Conservation (phyloP, 2,113 vertebrate species). For the crab-eating macaque (Macaca fascicularis) region DNA sequence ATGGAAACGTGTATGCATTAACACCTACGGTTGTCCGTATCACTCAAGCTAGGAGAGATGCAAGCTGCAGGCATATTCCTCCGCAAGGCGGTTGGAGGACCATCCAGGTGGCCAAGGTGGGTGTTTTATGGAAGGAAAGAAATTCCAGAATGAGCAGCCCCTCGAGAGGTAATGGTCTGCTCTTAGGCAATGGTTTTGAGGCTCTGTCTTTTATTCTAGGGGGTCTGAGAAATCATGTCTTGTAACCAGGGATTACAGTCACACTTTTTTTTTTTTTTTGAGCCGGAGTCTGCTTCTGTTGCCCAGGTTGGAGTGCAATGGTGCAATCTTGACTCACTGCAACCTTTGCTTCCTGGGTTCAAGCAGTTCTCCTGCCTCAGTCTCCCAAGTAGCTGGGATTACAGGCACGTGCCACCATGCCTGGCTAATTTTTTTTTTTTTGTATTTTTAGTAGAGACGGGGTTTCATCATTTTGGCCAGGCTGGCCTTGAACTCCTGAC, state of each 20-base stretch:
- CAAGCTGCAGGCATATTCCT: not conserved
- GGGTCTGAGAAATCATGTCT: not conserved
- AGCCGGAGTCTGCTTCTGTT: no score
- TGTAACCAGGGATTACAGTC: not conserved
- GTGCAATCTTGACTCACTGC: no score
- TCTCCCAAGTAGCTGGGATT: no score
- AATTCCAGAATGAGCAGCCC: not conserved
- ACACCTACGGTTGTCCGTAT: conserved; percentile 49
- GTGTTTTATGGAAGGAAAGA: not conserved
- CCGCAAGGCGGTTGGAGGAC: not conserved
- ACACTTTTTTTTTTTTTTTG: no score
- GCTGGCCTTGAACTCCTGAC: no score
- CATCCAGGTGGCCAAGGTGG: not conserved
- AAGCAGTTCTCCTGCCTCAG: no score
- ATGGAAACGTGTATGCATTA: conserved; percentile 48
- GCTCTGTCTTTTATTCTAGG: not conserved
- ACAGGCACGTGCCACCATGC: no score
- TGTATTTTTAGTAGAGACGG: no score
- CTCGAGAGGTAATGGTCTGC: not conserved
- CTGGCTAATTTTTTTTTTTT: no score
- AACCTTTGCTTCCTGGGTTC: no score
- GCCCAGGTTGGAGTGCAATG: no score
- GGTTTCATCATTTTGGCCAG: no score
- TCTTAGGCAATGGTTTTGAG: not conserved
- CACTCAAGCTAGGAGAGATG: conserved; percentile 52